Evolutionary conservation across 2,888 invertebrate species (phyloP), one percentile per base, ranked within the genome.

Genomic region (Megaustenia siamemsis): DNA sequence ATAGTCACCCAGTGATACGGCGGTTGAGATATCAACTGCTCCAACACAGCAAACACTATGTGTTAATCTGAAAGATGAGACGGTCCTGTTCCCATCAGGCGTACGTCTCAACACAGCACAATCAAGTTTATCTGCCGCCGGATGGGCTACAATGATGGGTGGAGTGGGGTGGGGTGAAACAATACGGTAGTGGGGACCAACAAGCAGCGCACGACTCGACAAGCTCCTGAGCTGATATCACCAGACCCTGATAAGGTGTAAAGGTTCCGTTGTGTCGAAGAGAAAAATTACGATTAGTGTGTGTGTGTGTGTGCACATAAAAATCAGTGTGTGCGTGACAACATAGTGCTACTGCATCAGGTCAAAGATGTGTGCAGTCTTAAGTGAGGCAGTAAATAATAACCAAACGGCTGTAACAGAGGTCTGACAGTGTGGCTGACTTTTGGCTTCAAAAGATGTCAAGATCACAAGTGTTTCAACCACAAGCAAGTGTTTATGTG

Each of bases 291-390:
- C 32, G 60, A 60, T 60, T 63, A 32, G 68, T 80, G 66, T 80
- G 66, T 66, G 63, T 63, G 45, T 66, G 81, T 81, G 81, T 71
- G 71, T 71, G 69, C 66, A 71, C 66, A 71, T 71, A 53, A 53
- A 66, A 69, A 68, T 79, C 66, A 66, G 66, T 79, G 40, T 43
- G 68, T 79, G 45, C 66, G 66, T 79, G 66, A 38, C 63, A 66
- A 43, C 45, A 68, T 66, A 6, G 79, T 66, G 38, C n/a, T 28
- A 40, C 12, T n/a, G n/a, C n/a, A n/a, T n/a, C n/a, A n/a, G n/a
- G n/a, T n/a, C n/a, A n/a, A n/a, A n/a, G n/a, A n/a, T n/a, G n/a
- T n/a, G n/a, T n/a, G n/a, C n/a, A n/a, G n/a, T n/a, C n/a, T n/a
- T n/a, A n/a, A n/a, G n/a, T n/a, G n/a, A n/a, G n/a, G n/a, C n/a